phyloP scores from a whole-genome alignment of 2,888 invertebrate species.

The Prostheceraeus crozeri region DNA sequence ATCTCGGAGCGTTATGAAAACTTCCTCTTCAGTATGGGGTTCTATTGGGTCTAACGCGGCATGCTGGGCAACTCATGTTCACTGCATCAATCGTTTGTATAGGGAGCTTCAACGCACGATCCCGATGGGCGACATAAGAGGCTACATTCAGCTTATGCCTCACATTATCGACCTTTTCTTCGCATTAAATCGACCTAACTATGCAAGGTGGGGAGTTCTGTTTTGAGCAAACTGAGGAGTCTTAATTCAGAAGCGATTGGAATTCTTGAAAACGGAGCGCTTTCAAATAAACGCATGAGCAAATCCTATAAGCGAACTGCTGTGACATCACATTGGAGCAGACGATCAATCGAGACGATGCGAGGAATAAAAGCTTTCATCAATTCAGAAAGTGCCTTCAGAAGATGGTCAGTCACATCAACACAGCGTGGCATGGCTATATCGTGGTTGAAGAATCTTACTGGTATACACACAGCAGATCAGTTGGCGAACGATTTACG shows the following conservation, averaged over 20 bases:
- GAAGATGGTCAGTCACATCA: constrained; percentile 36
- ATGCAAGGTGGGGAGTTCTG: no score
- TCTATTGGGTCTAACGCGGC: not conserved
- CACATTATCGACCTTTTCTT: no score
- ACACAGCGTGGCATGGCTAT: constrained; percentile 37
- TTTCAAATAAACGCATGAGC: constrained; percentile 34
- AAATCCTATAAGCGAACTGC: constrained; percentile 30
- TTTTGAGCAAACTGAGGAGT: no score
- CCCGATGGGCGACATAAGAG: no score
- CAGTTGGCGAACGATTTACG: no score
- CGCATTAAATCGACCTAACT: no score
- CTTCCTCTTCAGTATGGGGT: no score
- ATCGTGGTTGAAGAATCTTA: constrained; percentile 23
- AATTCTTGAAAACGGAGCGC: constrained; percentile 32
- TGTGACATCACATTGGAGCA: constrained; percentile 38
- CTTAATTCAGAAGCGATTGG: not conserved
- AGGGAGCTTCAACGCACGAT: constrained; percentile 18
- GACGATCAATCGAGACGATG: constrained; percentile 37
- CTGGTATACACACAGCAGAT: no score
- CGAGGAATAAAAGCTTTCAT: constrained; percentile 35
- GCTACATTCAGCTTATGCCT: no score
- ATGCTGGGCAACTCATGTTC: not conserved
- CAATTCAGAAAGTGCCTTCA: constrained; percentile 30
- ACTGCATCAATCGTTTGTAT: constrained; percentile 17
- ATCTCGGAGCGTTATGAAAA: no score